Conservation (phyloP, 2,888 invertebrate species). For the Acleris holmiana region DNA sequence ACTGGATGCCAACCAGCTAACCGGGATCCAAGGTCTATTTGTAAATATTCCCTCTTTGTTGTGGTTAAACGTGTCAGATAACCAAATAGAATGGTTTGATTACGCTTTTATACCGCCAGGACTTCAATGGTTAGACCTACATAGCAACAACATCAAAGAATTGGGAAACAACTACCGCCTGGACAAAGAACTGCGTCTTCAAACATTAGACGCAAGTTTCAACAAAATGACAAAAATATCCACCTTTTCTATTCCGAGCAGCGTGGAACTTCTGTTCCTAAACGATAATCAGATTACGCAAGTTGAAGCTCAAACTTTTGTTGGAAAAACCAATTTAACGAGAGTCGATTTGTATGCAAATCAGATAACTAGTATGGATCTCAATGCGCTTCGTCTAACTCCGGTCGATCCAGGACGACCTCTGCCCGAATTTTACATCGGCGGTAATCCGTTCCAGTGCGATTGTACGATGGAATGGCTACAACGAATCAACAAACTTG, state of each 20-base stretch:
- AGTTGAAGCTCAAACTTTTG: slow-evolving; percentile 95
- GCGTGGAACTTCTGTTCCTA: slow-evolving; percentile 93
- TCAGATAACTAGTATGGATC: slow-evolving; percentile 94
- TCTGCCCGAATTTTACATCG: slow-evolving; percentile 95
- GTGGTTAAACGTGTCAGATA: slow-evolving; percentile 96
- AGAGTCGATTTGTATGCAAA: slow-evolving; percentile 96
- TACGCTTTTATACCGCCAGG: slow-evolving; percentile 92
- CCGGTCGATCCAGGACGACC: slow-evolving; percentile 90
- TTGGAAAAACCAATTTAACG: slow-evolving; percentile 94
- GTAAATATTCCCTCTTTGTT: slow-evolving; percentile 92
- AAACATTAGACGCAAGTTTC: slow-evolving; percentile 95
- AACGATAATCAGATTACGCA: slow-evolving; percentile 94
- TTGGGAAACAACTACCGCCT: slow-evolving; percentile 90
- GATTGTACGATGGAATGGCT: slow-evolving; percentile 98
- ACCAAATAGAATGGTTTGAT: slow-evolving; percentile 94
- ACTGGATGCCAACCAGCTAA: slow-evolving; percentile 93
- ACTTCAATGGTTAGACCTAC: slow-evolving; percentile 95
- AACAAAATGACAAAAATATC: slow-evolving; percentile 92
- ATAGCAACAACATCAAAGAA: slow-evolving; percentile 92
- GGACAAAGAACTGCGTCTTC: slow-evolving; percentile 89
- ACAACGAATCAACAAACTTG: slow-evolving; percentile 93
- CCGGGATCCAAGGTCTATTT: slow-evolving; percentile 93
- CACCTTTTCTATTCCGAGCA: slow-evolving; percentile 91
- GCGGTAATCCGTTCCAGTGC: slow-evolving; percentile 96
- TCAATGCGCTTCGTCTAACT: slow-evolving; percentile 93